Percentiles rank a stretch among this genome's conserved stretches.
These are phyloP conservation scores for Subanguina moxae DNA, from an alignment of 1,140 invertebrate species.

Conservation along the genomic window DNA sequence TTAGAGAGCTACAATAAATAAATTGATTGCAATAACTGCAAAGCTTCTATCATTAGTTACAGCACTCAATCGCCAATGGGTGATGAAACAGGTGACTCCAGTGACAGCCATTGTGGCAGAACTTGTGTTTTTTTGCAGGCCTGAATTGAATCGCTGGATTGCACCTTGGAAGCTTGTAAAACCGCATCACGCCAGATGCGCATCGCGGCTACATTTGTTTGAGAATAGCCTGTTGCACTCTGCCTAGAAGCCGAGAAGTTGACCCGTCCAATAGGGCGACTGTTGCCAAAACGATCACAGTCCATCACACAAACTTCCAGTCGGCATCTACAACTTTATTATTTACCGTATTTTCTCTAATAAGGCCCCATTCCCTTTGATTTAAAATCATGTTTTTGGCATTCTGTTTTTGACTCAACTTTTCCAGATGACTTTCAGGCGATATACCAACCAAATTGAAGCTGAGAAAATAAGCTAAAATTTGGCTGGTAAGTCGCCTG, in stretches of 20 bases:
- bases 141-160: not conserved
- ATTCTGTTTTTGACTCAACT: no score
- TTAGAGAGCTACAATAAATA: no score
- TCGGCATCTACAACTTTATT: conserved; percentile 12
- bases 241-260: not conserved
- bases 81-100: not conserved
- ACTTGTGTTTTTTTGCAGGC: not conserved
- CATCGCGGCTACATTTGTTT: not conserved
- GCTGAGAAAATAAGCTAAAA: no score
- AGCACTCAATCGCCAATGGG: not conserved
- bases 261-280: conserved; percentile 22
- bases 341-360: no score
- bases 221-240: not conserved
- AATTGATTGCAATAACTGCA: no score
- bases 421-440: no score
- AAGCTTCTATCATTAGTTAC: no score
- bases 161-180: not conserved
- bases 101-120: not conserved
- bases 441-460: no score
- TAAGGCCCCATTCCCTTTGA: no score
- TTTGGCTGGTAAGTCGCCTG: no score
- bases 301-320: conserved; percentile 27
- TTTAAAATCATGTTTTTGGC: no score
- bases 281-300: conserved; percentile 30
- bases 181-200: conserved; percentile 17